phyloP scores from a whole-genome alignment of 2,113 vertebrate species.

The Pimephales promelas region DNA sequence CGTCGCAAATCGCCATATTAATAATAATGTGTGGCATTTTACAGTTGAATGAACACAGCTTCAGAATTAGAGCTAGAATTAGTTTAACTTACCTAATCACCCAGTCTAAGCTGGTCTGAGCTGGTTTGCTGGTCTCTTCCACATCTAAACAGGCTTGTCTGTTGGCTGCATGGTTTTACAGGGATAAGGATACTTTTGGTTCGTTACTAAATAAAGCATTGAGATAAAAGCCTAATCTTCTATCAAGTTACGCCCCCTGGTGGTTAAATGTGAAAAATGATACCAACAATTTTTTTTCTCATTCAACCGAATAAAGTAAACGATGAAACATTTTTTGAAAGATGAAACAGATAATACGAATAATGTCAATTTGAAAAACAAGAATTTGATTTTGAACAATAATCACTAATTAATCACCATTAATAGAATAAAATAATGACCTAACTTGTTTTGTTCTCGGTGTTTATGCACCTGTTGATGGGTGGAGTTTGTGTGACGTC shows the following conservation, averaged over 20 bases:
- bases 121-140: neutral
- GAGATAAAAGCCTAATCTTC: no score
- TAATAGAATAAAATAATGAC: neutral
- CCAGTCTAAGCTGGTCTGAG: neutral
- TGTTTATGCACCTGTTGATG: constrained; percentile 64
- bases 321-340: neutral
- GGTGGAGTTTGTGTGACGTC: constrained; percentile 65
- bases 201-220: neutral
- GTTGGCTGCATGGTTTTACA: neutral
- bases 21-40: neutral
- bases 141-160: neutral
- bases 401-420: no score
- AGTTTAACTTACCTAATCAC: neutral
- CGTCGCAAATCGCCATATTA: neutral
- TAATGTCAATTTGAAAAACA: neutral
- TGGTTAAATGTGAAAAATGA: neutral
- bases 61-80: neutral
- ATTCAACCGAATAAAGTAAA: neutral
- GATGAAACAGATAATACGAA: neutral
- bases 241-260: neutral
- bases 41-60: neutral
- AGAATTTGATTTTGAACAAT: neutral
- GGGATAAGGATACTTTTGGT: neutral
- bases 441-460: neutral
- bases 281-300: neutral